Conservation (phyloP, 1,140 invertebrate genomes). For the Pantala flavescens region DNA sequence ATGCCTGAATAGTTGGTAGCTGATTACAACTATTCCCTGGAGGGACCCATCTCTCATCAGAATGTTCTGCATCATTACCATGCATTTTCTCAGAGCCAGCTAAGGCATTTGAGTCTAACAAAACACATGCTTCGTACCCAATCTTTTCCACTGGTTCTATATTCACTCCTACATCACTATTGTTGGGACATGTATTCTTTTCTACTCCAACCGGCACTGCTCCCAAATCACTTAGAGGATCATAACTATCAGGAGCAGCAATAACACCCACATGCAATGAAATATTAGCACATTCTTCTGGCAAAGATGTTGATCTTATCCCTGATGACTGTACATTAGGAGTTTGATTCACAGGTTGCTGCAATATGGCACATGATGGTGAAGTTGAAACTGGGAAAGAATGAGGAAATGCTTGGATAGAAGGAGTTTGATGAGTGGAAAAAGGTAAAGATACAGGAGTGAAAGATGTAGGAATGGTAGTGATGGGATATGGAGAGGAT, state of each 20-base stretch:
- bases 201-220: not conserved
- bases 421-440: not conserved
- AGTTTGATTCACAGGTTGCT: not conserved
- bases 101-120: slow-evolving; percentile 30
- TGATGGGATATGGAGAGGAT: not conserved
- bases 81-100: slow-evolving; percentile 38
- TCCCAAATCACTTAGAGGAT: not conserved
- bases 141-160: not conserved
- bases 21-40: slow-evolving; percentile 37
- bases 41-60: slow-evolving; percentile 54
- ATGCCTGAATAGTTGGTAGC: slow-evolving; percentile 29
- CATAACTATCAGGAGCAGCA: not conserved
- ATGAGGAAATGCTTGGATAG: too few relatives aligned
- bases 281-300: not conserved
- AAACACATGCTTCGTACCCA: not conserved
- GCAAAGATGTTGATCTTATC: not conserved
- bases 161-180: not conserved
- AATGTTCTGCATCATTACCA: slow-evolving; percentile 36
- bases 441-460: not conserved
- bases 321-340: not conserved
- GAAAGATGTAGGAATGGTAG: not conserved
- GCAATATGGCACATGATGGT: not conserved
- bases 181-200: not conserved
- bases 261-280: not conserved
- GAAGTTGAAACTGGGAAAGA: not conserved